Conservation (phyloP, 2,888 invertebrate genomes). For the Drosophila hamatofila region DNA sequence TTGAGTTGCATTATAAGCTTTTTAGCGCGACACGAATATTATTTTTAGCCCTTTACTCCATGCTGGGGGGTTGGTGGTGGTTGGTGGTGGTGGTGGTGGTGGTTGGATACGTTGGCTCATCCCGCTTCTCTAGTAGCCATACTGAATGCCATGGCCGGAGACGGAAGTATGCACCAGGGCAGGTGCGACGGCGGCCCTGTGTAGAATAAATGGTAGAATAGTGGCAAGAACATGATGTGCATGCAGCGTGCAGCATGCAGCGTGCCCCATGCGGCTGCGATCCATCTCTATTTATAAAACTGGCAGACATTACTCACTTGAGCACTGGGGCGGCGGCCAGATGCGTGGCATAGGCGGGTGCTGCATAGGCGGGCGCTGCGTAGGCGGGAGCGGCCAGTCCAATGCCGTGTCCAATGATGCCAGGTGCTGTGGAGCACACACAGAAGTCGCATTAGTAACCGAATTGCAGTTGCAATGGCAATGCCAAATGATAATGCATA, state of each 20-base stretch:
- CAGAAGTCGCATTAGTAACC: slow-evolving; percentile 1
- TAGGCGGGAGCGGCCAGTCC: slow-evolving; percentile 67
- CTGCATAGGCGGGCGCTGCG: slow-evolving; percentile 37
- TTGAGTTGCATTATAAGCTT: slow-evolving; percentile 52
- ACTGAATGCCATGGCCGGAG: slow-evolving; percentile 85
- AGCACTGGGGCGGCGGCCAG: slow-evolving; percentile 80
- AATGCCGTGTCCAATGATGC: slow-evolving; percentile 77
- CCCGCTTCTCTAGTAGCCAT: slow-evolving; percentile 80
- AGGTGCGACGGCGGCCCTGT: slow-evolving; percentile 83
- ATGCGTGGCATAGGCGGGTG: slow-evolving; percentile 76
- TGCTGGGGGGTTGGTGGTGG: slow-evolving; percentile 4
- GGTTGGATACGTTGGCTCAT: slow-evolving; percentile 6
- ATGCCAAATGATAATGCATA: slow-evolving; percentile 16
- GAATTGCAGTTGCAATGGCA: neutral
- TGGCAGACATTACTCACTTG: slow-evolving; percentile 77
- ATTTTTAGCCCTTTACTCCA: slow-evolving; percentile 48
- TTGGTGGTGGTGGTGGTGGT: neutral
- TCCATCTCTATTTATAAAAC: slow-evolving; percentile 58
- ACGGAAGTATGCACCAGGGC: slow-evolving; percentile 85
- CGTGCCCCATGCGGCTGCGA: slow-evolving; percentile 27
- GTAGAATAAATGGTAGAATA: neutral
- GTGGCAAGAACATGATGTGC: neutral
- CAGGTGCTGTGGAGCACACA: slow-evolving; percentile 60
- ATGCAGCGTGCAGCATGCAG: neutral
- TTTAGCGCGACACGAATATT: slow-evolving; percentile 50